These are phyloP conservation scores for Hemistola chrysoprasaria DNA, from an alignment of 2,888 invertebrate genomes.

Conservation along the genomic window DNA sequence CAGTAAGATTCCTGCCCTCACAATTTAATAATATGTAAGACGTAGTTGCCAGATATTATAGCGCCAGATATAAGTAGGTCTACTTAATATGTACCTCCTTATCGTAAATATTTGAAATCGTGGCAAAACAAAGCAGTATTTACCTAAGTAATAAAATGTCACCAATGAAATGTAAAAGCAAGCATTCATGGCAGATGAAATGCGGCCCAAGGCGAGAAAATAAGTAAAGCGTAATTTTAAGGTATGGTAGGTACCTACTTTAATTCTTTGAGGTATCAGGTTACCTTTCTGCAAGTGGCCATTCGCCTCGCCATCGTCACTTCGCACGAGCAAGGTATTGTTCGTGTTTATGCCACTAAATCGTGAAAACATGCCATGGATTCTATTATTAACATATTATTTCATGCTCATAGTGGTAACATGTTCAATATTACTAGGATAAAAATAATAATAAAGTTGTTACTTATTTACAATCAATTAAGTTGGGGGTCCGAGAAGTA, in stretches of 20 bases:
- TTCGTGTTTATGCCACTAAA: slow-evolving; percentile 22
- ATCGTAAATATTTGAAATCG: slow-evolving; percentile 32
- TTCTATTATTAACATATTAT: not conserved
- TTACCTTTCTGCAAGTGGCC: slow-evolving; percentile 48
- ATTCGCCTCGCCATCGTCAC: slow-evolving; percentile 40
- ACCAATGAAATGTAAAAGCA: slow-evolving; percentile 47
- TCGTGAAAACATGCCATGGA: slow-evolving; percentile 13
- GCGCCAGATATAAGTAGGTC: too few relatives aligned
- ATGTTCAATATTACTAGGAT: too few relatives aligned
- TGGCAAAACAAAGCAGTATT: slow-evolving; percentile 41
- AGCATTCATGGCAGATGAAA: slow-evolving; percentile 43
- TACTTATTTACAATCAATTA: too few relatives aligned
- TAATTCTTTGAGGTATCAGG: slow-evolving; percentile 38
- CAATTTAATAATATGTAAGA: too few relatives aligned
- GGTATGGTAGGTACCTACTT: slow-evolving; percentile 32
- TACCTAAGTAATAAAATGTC: slow-evolving; percentile 44
- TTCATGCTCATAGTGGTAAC: not conserved
- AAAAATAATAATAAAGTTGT: too few relatives aligned
- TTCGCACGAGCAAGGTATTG: slow-evolving; percentile 32
- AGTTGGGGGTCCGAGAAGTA: too few relatives aligned
- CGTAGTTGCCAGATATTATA: too few relatives aligned
- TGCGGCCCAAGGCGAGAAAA: slow-evolving; percentile 49
- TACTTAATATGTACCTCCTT: slow-evolving; percentile 6
- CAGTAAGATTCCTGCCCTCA: too few relatives aligned
- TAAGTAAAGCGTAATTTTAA: slow-evolving; percentile 54